Conservation (phyloP, 2,113 vertebrate genomes). For the Colossoma macropomum region DNA sequence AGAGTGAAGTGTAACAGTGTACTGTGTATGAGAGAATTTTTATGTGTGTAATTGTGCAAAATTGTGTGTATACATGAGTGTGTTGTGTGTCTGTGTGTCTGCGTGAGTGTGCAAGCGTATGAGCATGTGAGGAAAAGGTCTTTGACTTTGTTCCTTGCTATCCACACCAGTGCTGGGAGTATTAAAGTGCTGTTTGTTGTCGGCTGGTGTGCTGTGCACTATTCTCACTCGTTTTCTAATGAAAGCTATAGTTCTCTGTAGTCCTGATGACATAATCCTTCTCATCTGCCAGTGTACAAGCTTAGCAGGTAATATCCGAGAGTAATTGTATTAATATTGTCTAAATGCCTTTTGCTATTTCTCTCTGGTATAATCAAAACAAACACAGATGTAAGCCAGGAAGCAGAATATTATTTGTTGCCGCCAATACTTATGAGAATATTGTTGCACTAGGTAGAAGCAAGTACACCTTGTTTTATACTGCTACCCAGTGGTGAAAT, state of each 20-base stretch:
- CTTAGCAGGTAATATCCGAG: conserved; percentile 19
- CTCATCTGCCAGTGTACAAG: conserved; percentile 27
- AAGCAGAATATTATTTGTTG: conserved; percentile 33
- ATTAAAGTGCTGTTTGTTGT: conserved; percentile 61
- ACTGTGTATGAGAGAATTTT: conserved; percentile 10
- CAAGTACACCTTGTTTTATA: conserved; percentile 55
- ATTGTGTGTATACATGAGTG: not conserved
- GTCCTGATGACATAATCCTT: conserved; percentile 27
- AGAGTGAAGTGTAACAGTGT: not conserved
- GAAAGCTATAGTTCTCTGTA: conserved; percentile 8
- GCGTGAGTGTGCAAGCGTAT: conserved; percentile 42
- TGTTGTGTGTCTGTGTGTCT: conserved; percentile 29
- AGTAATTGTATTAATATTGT: conserved; percentile 48
- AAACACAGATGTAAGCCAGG: conserved; percentile 29
- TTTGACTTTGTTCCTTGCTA: conserved; percentile 62
- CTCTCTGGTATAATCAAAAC: conserved; percentile 36
- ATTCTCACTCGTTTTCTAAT: conserved; percentile 34
- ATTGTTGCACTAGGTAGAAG: conserved; percentile 25
- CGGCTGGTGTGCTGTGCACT: conserved; percentile 21
- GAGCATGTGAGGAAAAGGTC: conserved; percentile 55
- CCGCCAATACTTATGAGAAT: conserved; percentile 37
- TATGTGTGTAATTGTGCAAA: not conserved
- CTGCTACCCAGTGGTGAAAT: conserved; percentile 67
- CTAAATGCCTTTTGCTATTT: conserved; percentile 25
- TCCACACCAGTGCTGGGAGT: conserved; percentile 63